A percentile compares a stretch with the other conserved stretches of the same genome.
These are phyloP conservation scores for Alaudala cheleensis DNA, from an alignment of 2,113 vertebrate species.

Conservation along the genomic window DNA sequence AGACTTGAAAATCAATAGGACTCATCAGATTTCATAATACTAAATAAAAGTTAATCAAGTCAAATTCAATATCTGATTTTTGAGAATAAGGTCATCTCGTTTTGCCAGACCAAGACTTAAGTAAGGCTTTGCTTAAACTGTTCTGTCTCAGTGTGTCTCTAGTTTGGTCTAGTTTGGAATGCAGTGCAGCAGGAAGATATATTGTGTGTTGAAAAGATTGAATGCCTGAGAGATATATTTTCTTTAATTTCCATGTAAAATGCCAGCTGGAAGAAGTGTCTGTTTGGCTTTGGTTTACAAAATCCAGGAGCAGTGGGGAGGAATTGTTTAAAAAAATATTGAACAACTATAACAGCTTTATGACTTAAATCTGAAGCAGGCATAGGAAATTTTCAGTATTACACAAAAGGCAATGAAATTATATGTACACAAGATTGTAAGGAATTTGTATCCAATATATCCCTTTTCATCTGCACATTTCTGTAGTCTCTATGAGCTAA, in stretches of 20 bases:
- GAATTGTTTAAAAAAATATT: neutral
- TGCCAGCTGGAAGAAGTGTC: neutral
- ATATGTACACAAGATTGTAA: neutral
- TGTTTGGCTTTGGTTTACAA: neutral
- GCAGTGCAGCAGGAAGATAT: neutral
- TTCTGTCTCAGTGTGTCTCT: neutral
- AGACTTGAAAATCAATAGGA: neutral
- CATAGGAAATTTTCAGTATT: neutral
- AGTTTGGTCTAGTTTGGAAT: neutral
- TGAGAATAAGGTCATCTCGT: neutral
- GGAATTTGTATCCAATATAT: neutral
- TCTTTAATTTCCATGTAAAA: neutral
- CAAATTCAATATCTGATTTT: neutral
- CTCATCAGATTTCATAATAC: neutral
- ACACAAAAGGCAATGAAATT: neutral
- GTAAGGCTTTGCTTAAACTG: neutral
- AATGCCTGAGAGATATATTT: neutral
- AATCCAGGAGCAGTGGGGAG: neutral
- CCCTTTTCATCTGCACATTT: neutral
- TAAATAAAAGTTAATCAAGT: constrained; percentile 25
- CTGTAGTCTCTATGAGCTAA: neutral
- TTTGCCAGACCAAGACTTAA: neutral
- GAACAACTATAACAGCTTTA: neutral
- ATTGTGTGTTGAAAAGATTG: neutral
- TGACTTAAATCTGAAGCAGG: neutral